Conservation (phyloP, 2,113 vertebrate species). For the Psophia crepitans region DNA sequence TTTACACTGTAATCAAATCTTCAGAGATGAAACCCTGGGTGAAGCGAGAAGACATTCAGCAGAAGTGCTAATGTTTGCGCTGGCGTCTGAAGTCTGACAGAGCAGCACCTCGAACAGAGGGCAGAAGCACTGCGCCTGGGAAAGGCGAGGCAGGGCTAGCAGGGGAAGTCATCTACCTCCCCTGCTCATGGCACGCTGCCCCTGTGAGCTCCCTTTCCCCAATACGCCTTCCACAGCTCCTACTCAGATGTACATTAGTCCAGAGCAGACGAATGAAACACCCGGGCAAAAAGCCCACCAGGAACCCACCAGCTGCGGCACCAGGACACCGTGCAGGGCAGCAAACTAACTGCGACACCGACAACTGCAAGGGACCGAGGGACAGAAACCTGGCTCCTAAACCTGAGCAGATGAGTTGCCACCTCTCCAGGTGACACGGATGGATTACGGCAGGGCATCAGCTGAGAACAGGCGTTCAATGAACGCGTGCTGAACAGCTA, state of each 20-base stretch:
- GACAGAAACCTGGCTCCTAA: not conserved
- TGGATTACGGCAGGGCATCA: not conserved
- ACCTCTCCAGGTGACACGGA: not conserved
- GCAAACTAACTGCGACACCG: fast-evolving
- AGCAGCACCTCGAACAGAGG: not conserved
- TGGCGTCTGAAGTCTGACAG: not conserved
- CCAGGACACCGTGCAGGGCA: not conserved
- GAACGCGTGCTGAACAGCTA: not conserved
- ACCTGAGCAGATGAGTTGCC: not conserved
- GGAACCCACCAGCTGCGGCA: not conserved
- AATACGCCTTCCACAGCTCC: not conserved
- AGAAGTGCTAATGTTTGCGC: not conserved
- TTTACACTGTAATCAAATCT: slow-evolving; percentile 24
- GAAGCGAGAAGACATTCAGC: not conserved
- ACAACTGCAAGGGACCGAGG: not conserved
- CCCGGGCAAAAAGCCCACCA: not conserved
- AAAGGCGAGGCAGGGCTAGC: not conserved
- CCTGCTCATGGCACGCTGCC: fast-evolving
- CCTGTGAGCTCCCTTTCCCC: not conserved
- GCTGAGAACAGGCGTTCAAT: not conserved
- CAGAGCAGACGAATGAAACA: not conserved
- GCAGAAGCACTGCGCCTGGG: fast-evolving
- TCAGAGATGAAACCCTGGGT: not conserved
- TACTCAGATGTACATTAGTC: not conserved
- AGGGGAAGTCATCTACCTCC: not conserved